phyloP scores from a whole-genome alignment of 2,888 invertebrate genomes.

The Pseudococcus longispinus region DNA sequence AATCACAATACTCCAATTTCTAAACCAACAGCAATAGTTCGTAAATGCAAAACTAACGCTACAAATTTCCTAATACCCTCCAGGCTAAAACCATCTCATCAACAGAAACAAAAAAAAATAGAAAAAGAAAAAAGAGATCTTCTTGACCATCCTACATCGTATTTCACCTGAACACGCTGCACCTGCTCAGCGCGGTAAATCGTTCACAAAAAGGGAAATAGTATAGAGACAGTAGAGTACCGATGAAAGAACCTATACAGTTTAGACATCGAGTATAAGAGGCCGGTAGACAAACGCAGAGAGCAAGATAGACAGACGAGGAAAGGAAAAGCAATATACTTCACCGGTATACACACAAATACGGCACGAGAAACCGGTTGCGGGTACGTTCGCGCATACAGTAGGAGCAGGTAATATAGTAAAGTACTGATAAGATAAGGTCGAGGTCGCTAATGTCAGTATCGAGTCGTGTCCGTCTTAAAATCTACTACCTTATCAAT shows the following conservation, averaged over 20 bases:
- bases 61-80: too few species aligned
- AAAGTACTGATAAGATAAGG: constrained; percentile 51
- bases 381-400: constrained; percentile 26
- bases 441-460: constrained; percentile 40
- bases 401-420: constrained; percentile 52
- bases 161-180: neutral
- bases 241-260: neutral
- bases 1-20: too few species aligned
- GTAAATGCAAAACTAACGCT: too few species aligned
- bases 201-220: neutral
- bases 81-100: too few species aligned
- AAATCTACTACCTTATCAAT: constrained; percentile 17
- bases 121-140: neutral
- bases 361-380: neutral
- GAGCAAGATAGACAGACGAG: neutral
- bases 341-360: neutral
- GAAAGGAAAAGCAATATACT: neutral
- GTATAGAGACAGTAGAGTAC: too few species aligned
- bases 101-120: too few species aligned
- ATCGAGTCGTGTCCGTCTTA: constrained; percentile 40
- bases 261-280: neutral
- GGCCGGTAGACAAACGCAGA: too few species aligned
- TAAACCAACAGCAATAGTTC: too few species aligned
- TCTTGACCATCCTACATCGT: neutral
- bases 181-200: neutral